These are phyloP conservation scores for Eospalax fontanierii DNA, from an alignment of 2,797 vertebrate species.

Conservation along the genomic window DNA sequence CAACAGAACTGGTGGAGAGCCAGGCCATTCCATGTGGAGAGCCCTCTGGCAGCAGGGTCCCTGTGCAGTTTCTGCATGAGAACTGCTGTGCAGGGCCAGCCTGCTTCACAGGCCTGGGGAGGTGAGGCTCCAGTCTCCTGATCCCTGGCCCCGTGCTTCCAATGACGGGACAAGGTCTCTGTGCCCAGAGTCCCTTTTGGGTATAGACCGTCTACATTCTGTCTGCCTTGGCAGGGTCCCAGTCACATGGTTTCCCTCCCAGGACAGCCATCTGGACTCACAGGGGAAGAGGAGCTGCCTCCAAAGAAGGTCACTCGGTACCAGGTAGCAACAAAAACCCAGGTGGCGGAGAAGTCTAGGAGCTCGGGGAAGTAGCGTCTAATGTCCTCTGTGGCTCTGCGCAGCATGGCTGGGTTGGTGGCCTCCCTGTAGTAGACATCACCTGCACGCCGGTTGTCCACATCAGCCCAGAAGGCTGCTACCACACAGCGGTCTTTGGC, in stretches of 20 bases:
- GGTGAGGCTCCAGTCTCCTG: background rate
- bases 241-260: background rate
- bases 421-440: slow-evolving; percentile 96
- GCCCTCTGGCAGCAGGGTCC: rapidly evolving
- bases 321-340: slow-evolving; percentile 97
- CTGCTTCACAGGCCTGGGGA: background rate
- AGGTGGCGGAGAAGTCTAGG: slow-evolving; percentile 92
- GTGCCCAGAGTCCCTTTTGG: background rate
- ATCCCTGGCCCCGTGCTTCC: background rate
- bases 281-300: slow-evolving; percentile 94
- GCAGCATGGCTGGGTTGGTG: slow-evolving; percentile 90
- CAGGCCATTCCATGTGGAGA: background rate
- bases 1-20: background rate
- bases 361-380: slow-evolving; percentile 95
- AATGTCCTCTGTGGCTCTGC: slow-evolving; percentile 92
- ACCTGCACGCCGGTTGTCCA: slow-evolving; percentile 96
- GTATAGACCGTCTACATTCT: background rate
- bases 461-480: slow-evolving; percentile 98
- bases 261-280: slow-evolving; percentile 87
- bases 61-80: rapidly evolving
- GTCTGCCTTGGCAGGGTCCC: background rate
- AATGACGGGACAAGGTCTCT: background rate
- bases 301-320: slow-evolving; percentile 98
- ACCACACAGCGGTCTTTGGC: slow-evolving; percentile 97
- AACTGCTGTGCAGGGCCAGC: background rate